Percentiles rank a stretch among this genome's conserved stretches.
Conservation (phyloP, 2,888 invertebrate species). For the Chirona hameri region DNA sequence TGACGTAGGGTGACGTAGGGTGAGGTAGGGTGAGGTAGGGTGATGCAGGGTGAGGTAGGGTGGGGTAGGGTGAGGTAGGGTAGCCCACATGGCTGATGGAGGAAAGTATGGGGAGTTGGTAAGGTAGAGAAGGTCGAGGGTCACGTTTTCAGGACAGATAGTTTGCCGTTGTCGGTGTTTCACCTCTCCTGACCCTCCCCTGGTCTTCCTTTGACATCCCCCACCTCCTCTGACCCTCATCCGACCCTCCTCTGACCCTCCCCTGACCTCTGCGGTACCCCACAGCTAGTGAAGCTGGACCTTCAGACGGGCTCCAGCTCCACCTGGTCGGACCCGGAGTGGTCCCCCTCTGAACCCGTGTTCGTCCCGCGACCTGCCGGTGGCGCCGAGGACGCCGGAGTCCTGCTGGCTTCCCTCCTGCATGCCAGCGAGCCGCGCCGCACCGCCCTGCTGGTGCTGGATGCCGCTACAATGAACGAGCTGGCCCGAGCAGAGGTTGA, state of each 20-base stretch:
- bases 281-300: constrained; percentile 36
- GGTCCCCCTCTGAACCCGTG: constrained; percentile 47
- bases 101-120: no score
- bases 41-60: no score
- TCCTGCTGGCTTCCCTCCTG: constrained; percentile 44
- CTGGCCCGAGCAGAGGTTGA: constrained; percentile 32
- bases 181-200: neutral
- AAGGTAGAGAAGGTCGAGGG: no score
- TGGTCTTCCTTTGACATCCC: neutral
- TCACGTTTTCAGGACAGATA: no score
- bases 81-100: no score
- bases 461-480: constrained; percentile 32
- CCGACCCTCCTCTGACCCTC: neutral
- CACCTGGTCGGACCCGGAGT: constrained; percentile 32
- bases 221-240: neutral
- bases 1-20: no score
- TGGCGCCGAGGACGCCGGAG: constrained; percentile 51
- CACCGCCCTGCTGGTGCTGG: constrained; percentile 34
- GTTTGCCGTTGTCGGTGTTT: no score
- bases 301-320: constrained; percentile 32
- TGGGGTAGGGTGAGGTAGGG: no score
- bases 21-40: no score
- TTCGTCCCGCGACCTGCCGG: constrained; percentile 50
- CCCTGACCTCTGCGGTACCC: neutral
- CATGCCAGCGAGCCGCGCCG: constrained; percentile 36